Conservation (phyloP, 1,140 invertebrate species). For the Diprion similis region DNA sequence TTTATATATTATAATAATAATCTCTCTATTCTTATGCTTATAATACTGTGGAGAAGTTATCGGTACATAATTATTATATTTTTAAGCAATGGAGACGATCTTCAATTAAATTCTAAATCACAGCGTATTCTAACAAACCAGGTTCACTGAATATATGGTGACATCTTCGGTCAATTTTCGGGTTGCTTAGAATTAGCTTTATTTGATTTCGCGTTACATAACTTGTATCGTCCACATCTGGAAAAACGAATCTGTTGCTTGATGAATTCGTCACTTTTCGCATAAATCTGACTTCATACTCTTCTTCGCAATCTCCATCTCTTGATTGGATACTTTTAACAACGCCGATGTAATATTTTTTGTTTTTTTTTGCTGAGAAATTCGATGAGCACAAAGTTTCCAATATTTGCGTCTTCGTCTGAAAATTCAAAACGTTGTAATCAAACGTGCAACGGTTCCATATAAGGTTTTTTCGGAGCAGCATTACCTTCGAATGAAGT, state of each 20-base stretch:
- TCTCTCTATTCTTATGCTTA: not conserved
- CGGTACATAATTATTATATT: not conserved
- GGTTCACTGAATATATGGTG: not conserved
- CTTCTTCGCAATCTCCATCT: not conserved
- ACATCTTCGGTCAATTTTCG: not conserved
- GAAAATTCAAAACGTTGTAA: conserved; percentile 5
- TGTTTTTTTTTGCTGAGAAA: not conserved
- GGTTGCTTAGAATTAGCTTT: not conserved
- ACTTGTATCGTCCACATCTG: not conserved
- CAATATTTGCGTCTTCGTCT: not conserved
- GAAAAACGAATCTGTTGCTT: not conserved
- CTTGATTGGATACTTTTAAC: conserved; percentile 5
- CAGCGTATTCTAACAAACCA: not conserved
- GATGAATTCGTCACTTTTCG: not conserved
- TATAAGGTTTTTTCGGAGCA: not conserved
- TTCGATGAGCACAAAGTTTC: not conserved
- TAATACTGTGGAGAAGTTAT: not conserved
- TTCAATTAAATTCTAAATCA: not conserved
- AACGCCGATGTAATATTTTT: conserved; percentile 1
- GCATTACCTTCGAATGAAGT: not conserved
- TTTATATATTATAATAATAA: not conserved
- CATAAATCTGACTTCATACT: not conserved
- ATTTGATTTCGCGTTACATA: not conserved
- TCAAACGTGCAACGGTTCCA: not conserved
- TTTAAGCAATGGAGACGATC: not conserved